Percentiles rank a stretch among this genome's conserved stretches.
These are phyloP conservation scores for Bovichtus variegatus DNA, from an alignment of 2,797 vertebrate genomes.

Conservation along the genomic window DNA sequence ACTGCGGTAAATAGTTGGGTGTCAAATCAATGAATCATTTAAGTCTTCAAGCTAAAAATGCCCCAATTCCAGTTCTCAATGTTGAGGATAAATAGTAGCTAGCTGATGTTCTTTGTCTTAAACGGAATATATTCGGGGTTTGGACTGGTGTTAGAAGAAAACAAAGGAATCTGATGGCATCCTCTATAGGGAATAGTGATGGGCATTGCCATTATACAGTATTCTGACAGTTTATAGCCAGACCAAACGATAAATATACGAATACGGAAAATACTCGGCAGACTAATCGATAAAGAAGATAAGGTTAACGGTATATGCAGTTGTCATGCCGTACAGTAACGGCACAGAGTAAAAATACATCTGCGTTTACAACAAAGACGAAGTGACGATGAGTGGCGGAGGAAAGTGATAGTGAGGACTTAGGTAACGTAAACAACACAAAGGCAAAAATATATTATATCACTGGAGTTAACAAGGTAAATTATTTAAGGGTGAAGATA, in stretches of 20 bases:
- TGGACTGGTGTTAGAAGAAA: neutral
- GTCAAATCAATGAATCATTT: neutral
- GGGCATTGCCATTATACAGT: neutral
- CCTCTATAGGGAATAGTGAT: neutral
- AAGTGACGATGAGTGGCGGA: conserved; percentile 15
- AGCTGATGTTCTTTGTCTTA: conserved; percentile 18
- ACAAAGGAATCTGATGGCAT: conserved; percentile 8
- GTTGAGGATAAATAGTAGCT: neutral
- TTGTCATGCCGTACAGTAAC: conserved; percentile 32
- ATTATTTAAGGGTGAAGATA: neutral
- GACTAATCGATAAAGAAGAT: neutral
- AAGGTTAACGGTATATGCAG: neutral
- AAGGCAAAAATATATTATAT: neutral
- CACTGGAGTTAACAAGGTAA: neutral
- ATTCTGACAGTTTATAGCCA: no score
- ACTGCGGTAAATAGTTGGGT: neutral
- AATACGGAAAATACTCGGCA: neutral
- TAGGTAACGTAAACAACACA: conserved; percentile 31
- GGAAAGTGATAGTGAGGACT: conserved; percentile 16
- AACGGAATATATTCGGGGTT: neutral
- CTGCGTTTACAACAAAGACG: conserved; percentile 56
- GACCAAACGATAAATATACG: neutral
- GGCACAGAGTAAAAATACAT: conserved; percentile 8
- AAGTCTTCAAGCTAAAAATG: neutral
- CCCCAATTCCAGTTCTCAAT: neutral